Evolutionary conservation across 2,888 invertebrate species (phyloP).

Genomic region (Melanostoma mellinum): DNA sequence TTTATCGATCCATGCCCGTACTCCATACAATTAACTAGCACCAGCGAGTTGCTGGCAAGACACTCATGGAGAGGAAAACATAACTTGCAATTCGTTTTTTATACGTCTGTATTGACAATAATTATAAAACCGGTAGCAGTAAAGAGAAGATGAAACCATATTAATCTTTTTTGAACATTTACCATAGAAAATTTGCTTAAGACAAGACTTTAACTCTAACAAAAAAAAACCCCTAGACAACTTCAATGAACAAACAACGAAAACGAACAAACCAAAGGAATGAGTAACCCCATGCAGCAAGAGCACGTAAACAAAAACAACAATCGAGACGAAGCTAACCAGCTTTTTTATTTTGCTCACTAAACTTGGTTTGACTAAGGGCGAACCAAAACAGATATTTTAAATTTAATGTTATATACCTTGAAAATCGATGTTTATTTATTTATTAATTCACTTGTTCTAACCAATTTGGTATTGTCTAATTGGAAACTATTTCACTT

Average conservation of each 20-base stretch:
- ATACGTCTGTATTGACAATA: too few relatives aligned
- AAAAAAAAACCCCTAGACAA: slow-evolving; percentile 43
- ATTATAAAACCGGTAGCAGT: background rate
- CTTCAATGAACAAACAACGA: slow-evolving; percentile 6
- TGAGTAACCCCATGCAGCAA: slow-evolving; percentile 50
- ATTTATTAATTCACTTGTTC: slow-evolving; percentile 10
- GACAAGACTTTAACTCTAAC: slow-evolving; percentile 22
- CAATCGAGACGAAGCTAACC: slow-evolving; percentile 46
- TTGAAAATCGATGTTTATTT: background rate
- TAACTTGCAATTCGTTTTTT: slow-evolving; percentile 59
- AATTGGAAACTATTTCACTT: slow-evolving; percentile 46
- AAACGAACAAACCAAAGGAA: slow-evolving; percentile 18
- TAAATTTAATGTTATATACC: background rate
- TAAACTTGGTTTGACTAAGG: background rate
- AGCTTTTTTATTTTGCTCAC: slow-evolving; percentile 20
- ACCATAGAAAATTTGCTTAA: background rate
- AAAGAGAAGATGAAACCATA: background rate
- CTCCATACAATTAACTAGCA: slow-evolving; percentile 19
- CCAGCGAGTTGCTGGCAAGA: background rate
- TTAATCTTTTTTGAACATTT: background rate
- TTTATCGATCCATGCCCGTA: slow-evolving; percentile 68
- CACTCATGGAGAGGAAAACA: slow-evolving; percentile 28
- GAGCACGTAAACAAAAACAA: slow-evolving; percentile 67
- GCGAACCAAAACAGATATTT: too few relatives aligned
- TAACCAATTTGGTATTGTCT: background rate